A percentile compares a stretch with the other conserved stretches of the same genome.
These are phyloP conservation scores for Cephus pygmeus DNA, from an alignment of 2,888 invertebrate genomes.

Conservation along the genomic window DNA sequence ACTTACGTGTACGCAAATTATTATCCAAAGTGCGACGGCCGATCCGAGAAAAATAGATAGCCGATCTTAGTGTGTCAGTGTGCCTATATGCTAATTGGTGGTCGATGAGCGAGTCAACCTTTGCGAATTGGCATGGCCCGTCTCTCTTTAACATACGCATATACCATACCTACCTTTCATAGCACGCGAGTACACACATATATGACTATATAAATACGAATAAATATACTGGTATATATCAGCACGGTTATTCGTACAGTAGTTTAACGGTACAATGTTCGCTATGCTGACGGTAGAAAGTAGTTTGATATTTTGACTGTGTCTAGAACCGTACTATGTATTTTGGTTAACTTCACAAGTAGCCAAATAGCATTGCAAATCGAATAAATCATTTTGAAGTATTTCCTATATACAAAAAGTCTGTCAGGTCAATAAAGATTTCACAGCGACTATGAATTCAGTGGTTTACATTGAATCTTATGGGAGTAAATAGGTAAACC, in stretches of 20 bases:
- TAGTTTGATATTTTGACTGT: conserved; percentile 46
- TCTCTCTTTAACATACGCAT: conserved; percentile 5
- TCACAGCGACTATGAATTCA: background rate
- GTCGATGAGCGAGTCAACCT: conserved; percentile 36
- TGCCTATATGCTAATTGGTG: conserved; percentile 60
- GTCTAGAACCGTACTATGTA: background rate
- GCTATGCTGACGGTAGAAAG: conserved; percentile 43
- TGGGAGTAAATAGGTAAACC: background rate
- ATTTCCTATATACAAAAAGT: background rate
- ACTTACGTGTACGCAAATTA: background rate
- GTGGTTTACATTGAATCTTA: background rate
- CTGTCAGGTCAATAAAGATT: background rate
- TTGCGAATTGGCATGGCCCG: conserved; percentile 34
- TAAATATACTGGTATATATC: background rate
- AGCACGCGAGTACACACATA: background rate
- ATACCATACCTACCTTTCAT: background rate
- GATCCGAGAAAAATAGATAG: conserved; percentile 40
- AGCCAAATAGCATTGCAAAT: background rate
- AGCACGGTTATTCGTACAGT: conserved; percentile 14
- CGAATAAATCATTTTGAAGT: background rate
- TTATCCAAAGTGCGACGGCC: background rate
- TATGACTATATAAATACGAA: background rate
- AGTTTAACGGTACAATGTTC: conserved; percentile 34
- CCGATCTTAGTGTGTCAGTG: conserved; percentile 60
- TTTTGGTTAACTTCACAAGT: background rate